Percentiles rank a stretch among this genome's conserved stretches.
Conservation (phyloP, 1,140 invertebrate species). For the Drosophila sproati region DNA sequence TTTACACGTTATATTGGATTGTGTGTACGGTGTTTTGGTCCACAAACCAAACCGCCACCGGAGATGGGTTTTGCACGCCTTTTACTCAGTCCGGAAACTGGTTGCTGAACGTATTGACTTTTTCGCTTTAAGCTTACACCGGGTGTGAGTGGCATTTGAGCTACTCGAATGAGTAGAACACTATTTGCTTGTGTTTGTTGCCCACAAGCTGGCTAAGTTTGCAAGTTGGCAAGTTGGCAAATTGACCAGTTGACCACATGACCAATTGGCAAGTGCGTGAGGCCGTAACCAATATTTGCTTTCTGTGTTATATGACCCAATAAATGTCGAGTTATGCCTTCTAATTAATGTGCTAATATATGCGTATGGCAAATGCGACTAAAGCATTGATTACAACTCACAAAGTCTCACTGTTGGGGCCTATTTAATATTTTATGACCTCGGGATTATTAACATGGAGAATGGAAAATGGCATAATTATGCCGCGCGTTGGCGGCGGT, state of each 20-base stretch:
- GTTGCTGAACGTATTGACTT: constrained; percentile 27
- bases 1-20: constrained; percentile 3
- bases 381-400: constrained; percentile 28
- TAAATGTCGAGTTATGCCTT: constrained; percentile 77
- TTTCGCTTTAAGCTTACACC: neutral
- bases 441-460: constrained; percentile 24
- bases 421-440: constrained; percentile 51
- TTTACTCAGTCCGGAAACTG: constrained; percentile 10
- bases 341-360: constrained; percentile 75
- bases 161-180: constrained; percentile 70
- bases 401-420: constrained; percentile 1
- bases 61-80: neutral
- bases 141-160: constrained; percentile 36
- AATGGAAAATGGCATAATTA: constrained; percentile 57
- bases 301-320: constrained; percentile 56
- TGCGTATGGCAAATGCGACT: constrained; percentile 60
- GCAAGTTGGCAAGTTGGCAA: too few relatives aligned
- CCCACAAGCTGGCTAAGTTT: too few relatives aligned
- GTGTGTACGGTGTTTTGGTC: constrained; percentile 31
- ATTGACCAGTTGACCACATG: neutral
- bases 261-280: constrained; percentile 30
- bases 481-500: constrained; percentile 27
- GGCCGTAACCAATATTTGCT: constrained; percentile 53
- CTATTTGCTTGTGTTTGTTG: constrained; percentile 9
- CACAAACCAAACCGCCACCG: constrained; percentile 20